Base-by-base conservation (phyloP, 2,888 invertebrate species). In the Syrphus vitripennis region DNA sequence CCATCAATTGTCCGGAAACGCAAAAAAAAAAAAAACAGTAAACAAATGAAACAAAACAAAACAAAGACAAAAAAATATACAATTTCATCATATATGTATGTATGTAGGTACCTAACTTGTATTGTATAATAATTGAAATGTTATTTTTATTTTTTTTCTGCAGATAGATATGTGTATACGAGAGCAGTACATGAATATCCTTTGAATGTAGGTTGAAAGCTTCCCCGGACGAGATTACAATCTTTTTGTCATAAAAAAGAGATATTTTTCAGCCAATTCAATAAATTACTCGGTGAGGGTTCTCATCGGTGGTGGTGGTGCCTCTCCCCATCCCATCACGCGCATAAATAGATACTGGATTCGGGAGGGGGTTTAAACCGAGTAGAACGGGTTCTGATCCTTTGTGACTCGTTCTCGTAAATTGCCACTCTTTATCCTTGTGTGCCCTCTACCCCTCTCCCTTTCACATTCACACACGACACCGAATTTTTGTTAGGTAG, bases 231-330 rank as follows among this genome's bases (percentile, higher is more conserved):
- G 61, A 70, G 83, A 83, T 79, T 74, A 74, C 55, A 65, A 78
- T 83, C 72, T 78, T 72, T 72, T 78, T 72, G 65, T 42, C 77
- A 65, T 71, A 77, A 78, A 78, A 69, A 57, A 34, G 26, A 55
- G 61, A 78, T 63, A 74, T 83, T 83, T 82, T 83, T 75, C 61
- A 83, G 69, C 63, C 83, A 79, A 70, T 83, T 83, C 83, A 74
- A 79, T 83, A 83, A 83, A 79, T 83, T 57, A 79, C 83, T 57
- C 55, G 74, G 40, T 74, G 67, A 79, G 74, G 74, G 83, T 69
- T 74, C 45, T 55, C 71, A 71, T 42, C 19, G 53, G 29, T 53
- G 21, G 53, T 26, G 59, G 19, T 14, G 14, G 34, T 12, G 26
- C 3, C n/a, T 3, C 14, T 4, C 55, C 0, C 31, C 31, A 4